phyloP scores from a whole-genome alignment of 1,140 invertebrate genomes.

The Drosophila ironensis region DNA sequence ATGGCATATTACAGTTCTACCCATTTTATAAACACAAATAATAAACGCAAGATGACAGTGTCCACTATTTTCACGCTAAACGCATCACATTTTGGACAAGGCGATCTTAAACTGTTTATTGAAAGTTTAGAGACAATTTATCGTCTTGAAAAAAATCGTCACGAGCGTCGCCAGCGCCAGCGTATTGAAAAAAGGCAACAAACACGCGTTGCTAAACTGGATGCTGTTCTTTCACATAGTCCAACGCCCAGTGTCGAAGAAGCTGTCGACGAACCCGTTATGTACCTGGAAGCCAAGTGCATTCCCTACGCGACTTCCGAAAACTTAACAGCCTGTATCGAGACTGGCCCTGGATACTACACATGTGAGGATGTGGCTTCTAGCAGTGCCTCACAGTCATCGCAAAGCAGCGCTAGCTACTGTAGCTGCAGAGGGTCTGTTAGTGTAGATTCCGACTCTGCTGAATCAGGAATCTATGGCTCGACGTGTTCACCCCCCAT shows the following conservation, averaged over 20 bases:
- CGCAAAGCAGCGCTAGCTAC: slow-evolving; percentile 56
- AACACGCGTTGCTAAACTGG: slow-evolving; percentile 29
- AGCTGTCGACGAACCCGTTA: slow-evolving; percentile 52
- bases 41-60: no score
- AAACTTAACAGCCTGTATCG: neutral
- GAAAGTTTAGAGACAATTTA: slow-evolving; percentile 66
- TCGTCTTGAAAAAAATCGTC: slow-evolving; percentile 49
- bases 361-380: slow-evolving; percentile 64
- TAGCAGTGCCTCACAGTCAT: slow-evolving; percentile 39
- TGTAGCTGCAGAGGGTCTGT: slow-evolving; percentile 38
- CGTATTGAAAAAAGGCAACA: slow-evolving; percentile 28
- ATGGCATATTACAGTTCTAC: no score
- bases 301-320: slow-evolving; percentile 53
- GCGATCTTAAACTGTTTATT: slow-evolving; percentile 56
- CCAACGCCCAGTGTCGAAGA: slow-evolving; percentile 58
- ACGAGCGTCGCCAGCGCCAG: slow-evolving; percentile 38
- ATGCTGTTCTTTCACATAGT: slow-evolving; percentile 40
- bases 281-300: slow-evolving; percentile 61
- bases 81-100: slow-evolving; percentile 36
- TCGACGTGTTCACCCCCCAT: slow-evolving; percentile 5
- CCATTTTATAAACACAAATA: no score
- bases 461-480: slow-evolving; percentile 58
- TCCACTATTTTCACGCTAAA: slow-evolving; percentile 50
- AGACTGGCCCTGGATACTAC: slow-evolving; percentile 3
- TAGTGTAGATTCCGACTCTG: slow-evolving; percentile 39